These are phyloP conservation scores for Phortica okadai DNA, from an alignment of 2,888 invertebrate genomes.

Conservation along the genomic window DNA sequence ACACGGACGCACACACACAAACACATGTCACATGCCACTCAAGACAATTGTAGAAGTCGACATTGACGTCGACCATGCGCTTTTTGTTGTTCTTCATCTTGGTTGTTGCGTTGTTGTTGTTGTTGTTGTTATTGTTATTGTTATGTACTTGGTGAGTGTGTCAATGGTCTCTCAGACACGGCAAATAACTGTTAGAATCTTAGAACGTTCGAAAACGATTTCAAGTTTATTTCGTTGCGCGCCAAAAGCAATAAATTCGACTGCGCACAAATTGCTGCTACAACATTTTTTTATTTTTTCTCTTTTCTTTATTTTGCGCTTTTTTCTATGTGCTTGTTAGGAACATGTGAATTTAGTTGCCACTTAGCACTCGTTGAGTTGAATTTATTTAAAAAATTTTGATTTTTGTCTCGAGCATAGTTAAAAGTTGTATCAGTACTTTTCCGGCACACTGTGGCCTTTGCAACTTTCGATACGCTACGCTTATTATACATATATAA, in stretches of 20 bases:
- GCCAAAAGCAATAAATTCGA: constrained; percentile 47
- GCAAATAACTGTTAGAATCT: not conserved
- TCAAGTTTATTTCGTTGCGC: constrained; percentile 39
- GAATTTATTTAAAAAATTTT: not conserved
- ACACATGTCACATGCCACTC: constrained; percentile 26
- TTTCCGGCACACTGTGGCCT: no score
- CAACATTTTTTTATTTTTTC: constrained; percentile 30
- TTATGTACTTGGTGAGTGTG: constrained; percentile 30
- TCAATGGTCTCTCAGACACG: constrained; percentile 40
- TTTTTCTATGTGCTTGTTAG: not conserved
- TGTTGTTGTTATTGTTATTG: constrained; percentile 1
- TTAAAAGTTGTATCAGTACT: not conserved
- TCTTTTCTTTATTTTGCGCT: constrained; percentile 9
- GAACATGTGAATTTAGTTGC: no score
- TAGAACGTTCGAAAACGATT: not conserved
- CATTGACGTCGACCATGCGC: not conserved
- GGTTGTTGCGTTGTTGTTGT: constrained; percentile 14
- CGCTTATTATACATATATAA: no score
- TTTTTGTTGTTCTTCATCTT: constrained; percentile 14
- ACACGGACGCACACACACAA: not conserved
- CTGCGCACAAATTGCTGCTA: constrained; percentile 26
- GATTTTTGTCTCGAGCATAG: not conserved
- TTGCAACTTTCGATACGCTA: no score
- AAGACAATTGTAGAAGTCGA: constrained; percentile 18
- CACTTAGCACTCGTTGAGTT: no score